These are phyloP conservation scores for Eustalomyia histrio DNA, from an alignment of 2,888 invertebrate genomes.

Conservation along the genomic window DNA sequence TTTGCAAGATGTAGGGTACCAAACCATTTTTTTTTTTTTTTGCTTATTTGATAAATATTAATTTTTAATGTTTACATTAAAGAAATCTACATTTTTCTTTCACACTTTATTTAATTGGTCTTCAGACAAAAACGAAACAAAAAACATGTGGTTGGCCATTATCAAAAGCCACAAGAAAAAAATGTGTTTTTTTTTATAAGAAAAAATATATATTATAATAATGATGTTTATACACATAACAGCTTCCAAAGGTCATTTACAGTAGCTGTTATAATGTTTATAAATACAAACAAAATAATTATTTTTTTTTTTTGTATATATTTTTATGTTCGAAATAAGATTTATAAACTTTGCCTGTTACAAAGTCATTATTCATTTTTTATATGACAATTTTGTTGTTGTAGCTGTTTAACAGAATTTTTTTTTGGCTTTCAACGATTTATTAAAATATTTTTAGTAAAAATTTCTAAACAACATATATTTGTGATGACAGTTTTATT, in stretches of 20 bases:
- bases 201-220: constrained; percentile 20
- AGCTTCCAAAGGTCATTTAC: constrained; percentile 54
- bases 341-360: constrained; percentile 63
- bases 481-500: constrained; percentile 64
- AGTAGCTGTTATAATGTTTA: constrained; percentile 34
- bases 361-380: constrained; percentile 63
- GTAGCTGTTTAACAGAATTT: constrained; percentile 36
- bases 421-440: constrained; percentile 45
- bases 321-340: constrained; percentile 34
- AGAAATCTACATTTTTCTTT: constrained; percentile 10
- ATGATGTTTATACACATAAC: constrained; percentile 37
- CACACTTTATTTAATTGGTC: constrained; percentile 44
- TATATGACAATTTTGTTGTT: constrained; percentile 35
- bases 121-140: constrained; percentile 19
- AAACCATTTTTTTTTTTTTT: constrained; percentile 18
- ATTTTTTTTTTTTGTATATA: constrained; percentile 26
- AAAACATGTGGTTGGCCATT: constrained; percentile 36
- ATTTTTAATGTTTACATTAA: constrained; percentile 55
- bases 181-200: constrained; percentile 19
- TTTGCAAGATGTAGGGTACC: neutral
- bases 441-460: constrained; percentile 33
- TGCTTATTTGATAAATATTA: constrained; percentile 21
- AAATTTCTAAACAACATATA: constrained; percentile 19
- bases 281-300: constrained; percentile 44
- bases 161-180: constrained; percentile 27